These are phyloP conservation scores for Xestia sexstrigata DNA, from an alignment of 2,888 invertebrate genomes.

Conservation along the genomic window DNA sequence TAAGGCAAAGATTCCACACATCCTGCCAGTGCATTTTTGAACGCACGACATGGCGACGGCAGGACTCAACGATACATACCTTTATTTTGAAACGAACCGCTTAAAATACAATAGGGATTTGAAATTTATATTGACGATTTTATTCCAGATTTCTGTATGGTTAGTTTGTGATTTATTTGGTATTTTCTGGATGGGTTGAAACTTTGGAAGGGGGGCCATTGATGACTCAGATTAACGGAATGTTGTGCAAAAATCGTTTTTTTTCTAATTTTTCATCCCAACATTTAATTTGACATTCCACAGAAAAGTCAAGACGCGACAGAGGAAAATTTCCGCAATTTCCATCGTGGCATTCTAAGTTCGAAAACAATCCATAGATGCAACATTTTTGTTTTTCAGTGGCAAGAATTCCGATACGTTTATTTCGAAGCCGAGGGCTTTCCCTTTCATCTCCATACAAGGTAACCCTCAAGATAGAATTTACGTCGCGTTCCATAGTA, in stretches of 20 bases:
- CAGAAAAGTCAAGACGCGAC: not conserved
- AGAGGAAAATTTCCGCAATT: not conserved
- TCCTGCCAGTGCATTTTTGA: constrained; percentile 62
- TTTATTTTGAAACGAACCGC: constrained; percentile 65
- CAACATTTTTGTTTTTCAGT: constrained; percentile 48
- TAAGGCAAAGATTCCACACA: constrained; percentile 71
- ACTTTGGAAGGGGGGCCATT: constrained; percentile 1
- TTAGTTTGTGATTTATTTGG: constrained; percentile 44
- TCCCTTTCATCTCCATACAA: constrained; percentile 79
- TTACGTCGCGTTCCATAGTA: constrained; percentile 83
- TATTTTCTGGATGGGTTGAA: constrained; percentile 37
- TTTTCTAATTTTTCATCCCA: not conserved
- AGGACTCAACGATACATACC: constrained; percentile 56
- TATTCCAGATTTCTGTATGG: constrained; percentile 51
- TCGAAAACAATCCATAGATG: constrained; percentile 16
- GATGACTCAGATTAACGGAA: constrained; percentile 37
- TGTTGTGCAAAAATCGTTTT: not conserved
- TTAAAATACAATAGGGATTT: constrained; percentile 77
- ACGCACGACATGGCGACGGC: constrained; percentile 59
- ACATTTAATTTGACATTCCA: not conserved
- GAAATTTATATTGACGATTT: constrained; percentile 56
- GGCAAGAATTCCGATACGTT: constrained; percentile 54
- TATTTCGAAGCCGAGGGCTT: constrained; percentile 70
- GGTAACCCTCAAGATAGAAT: constrained; percentile 74
- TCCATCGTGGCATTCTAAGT: constrained; percentile 9